Evolutionary conservation across 2,113 vertebrate genomes (phyloP).

Genomic region (Cryptoleucopteryx plumbea): DNA sequence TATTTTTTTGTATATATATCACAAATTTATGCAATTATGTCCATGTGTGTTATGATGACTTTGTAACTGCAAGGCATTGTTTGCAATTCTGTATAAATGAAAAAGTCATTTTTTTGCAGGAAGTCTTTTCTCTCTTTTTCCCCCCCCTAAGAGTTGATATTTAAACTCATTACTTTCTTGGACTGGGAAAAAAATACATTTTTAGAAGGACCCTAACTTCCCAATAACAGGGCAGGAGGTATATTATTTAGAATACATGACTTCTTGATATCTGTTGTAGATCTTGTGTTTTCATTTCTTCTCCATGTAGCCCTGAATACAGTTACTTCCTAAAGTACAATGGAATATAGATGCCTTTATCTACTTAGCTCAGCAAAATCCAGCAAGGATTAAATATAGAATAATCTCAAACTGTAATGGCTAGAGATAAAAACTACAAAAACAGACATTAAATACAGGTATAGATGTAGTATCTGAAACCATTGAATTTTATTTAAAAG

Average conservation of each 20-base stretch:
- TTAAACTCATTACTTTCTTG: background rate
- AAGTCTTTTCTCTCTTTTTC: background rate
- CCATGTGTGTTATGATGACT: accelerated
- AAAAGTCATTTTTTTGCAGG: accelerated
- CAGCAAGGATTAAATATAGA: background rate
- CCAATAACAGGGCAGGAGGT: background rate
- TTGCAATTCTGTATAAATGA: background rate
- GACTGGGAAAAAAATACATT: background rate
- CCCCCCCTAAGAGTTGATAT: background rate
- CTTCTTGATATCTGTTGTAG: background rate
- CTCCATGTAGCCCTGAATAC: background rate
- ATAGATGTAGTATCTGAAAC: background rate
- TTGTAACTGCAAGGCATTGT: background rate
- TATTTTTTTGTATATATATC: background rate
- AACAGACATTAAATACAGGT: background rate
- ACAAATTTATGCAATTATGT: accelerated
- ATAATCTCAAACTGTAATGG: background rate
- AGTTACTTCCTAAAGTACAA: background rate
- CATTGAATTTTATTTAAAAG: background rate
- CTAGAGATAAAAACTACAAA: background rate
- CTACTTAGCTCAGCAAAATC: background rate
- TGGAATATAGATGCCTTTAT: background rate
- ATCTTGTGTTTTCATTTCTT: background rate
- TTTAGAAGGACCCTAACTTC: background rate
- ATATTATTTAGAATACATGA: background rate